Percentiles rank a stretch among this genome's conserved stretches.
Conservation (phyloP, 2,797 vertebrate genomes). For the Lithobates sylvaticus region DNA sequence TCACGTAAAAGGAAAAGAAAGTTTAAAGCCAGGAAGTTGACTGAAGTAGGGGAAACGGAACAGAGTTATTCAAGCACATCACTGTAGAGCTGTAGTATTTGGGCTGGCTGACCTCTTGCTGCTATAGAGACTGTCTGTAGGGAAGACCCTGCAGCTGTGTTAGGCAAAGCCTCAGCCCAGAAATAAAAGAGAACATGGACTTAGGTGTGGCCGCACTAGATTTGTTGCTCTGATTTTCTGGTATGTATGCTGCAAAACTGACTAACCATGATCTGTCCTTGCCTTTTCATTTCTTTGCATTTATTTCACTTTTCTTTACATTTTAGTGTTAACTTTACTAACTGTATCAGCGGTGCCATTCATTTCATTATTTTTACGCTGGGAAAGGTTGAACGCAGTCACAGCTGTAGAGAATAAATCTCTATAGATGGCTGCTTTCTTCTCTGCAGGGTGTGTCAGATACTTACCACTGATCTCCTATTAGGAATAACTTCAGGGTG, state of each 20-base stretch:
- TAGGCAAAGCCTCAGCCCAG: not conserved
- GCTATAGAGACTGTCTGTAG: not conserved
- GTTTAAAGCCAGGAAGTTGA: constrained; percentile 10
- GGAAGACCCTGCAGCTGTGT: constrained; percentile 27
- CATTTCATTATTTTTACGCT: not conserved
- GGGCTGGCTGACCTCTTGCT: constrained; percentile 12
- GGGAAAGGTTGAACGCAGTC: not conserved
- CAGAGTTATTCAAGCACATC: not conserved
- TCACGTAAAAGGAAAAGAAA: constrained; percentile 15
- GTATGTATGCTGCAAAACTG: constrained; percentile 3
- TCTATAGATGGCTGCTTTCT: not conserved
- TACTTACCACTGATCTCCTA: constrained; percentile 22
- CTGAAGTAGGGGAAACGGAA: constrained; percentile 14
- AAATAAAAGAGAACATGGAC: constrained; percentile 20
- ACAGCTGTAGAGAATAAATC: not conserved
- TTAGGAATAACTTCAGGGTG: not conserved
- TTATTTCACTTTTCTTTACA: no score
- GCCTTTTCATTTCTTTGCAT: no score
- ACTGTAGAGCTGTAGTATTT: not conserved
- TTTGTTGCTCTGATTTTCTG: constrained; percentile 15
- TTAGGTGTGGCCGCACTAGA: constrained; percentile 39
- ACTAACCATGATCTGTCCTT: not conserved
- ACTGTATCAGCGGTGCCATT: not conserved
- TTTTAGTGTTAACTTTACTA: no score
- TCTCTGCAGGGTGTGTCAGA: constrained; percentile 28